phyloP scores from a whole-genome alignment of 2,888 invertebrate species.

The Lissocephala sabroskyi region DNA sequence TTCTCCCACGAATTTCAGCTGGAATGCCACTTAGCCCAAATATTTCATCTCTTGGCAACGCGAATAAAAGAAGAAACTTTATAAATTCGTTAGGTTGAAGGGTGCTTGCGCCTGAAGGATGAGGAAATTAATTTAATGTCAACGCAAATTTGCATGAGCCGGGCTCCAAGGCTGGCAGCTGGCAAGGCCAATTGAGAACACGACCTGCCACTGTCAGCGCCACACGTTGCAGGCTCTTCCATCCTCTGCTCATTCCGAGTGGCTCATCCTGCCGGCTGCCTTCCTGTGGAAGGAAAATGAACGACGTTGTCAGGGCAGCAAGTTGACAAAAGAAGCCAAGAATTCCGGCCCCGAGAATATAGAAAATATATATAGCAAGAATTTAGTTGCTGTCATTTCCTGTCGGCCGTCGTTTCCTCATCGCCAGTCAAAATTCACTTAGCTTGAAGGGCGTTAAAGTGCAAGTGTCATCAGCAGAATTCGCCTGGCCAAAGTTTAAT shows the following conservation, averaged over 20 bases:
- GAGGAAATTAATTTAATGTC: constrained; percentile 63
- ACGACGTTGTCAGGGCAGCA: constrained; percentile 21
- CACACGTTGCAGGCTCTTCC: too few relatives aligned
- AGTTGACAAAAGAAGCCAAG: constrained; percentile 42
- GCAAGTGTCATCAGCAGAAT: constrained; percentile 22
- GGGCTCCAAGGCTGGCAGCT: constrained; percentile 20
- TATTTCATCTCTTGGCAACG: too few relatives aligned
- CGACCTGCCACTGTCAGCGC: too few relatives aligned
- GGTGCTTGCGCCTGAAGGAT: too few relatives aligned
- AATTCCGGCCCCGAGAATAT: constrained; percentile 14
- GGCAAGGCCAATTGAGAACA: constrained; percentile 11
- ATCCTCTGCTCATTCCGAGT: too few relatives aligned
- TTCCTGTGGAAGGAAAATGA: background rate
- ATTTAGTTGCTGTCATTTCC: too few relatives aligned
- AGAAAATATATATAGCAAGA: constrained; percentile 10
- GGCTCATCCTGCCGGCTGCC: too few relatives aligned
- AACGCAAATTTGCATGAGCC: constrained; percentile 58
- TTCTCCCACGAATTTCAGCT: too few relatives aligned
- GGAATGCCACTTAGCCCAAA: too few relatives aligned
- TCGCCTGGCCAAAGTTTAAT: constrained; percentile 35
- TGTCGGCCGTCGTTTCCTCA: too few relatives aligned
- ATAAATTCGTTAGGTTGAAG: constrained; percentile 49
- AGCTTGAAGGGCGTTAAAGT: constrained; percentile 13
- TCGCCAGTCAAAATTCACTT: too few relatives aligned
- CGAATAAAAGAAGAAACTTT: constrained; percentile 14